Percentiles rank a stretch among this genome's conserved stretches.
Conservation (phyloP, 2,888 invertebrate species). For the Leucoptera coffeella region DNA sequence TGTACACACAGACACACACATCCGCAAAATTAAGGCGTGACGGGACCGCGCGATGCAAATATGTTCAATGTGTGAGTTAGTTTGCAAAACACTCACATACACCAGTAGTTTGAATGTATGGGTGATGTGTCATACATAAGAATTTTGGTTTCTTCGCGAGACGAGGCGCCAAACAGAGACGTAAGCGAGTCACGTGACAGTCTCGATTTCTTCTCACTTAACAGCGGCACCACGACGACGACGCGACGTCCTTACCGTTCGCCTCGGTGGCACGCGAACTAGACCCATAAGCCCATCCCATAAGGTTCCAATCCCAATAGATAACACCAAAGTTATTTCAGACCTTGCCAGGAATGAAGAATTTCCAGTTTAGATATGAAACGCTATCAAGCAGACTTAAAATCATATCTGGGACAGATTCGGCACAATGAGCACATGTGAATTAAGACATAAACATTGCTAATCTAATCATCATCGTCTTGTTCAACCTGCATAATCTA, state of each 20-base stretch:
- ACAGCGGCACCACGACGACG: too few species aligned
- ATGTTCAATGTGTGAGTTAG: constrained; percentile 9
- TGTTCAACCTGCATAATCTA: too few species aligned
- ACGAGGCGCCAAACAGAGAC: constrained; percentile 20
- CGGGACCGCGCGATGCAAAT: constrained; percentile 6
- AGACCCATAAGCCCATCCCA: too few species aligned
- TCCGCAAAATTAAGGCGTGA: constrained; percentile 3
- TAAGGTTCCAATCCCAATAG: too few species aligned
- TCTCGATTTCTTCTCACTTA: too few species aligned
- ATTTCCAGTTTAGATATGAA: constrained; percentile 16
- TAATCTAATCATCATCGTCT: too few species aligned
- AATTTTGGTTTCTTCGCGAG: constrained; percentile 27
- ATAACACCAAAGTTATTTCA: constrained; percentile 4
- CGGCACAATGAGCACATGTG: too few species aligned
- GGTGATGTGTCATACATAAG: constrained; percentile 14
- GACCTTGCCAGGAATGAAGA: constrained; percentile 14
- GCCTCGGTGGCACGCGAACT: too few species aligned
- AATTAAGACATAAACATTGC: too few species aligned
- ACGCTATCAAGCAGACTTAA: constrained; percentile 12
- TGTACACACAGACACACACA: constrained; percentile 14
- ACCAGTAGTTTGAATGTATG: too few species aligned
- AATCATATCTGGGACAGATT: constrained; percentile 8
- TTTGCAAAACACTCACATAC: constrained; percentile 3
- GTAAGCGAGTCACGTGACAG: constrained; percentile 35
- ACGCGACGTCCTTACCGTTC: too few species aligned